Conservation (phyloP, 2,888 invertebrate genomes). For the Liposcelis brunnea region DNA sequence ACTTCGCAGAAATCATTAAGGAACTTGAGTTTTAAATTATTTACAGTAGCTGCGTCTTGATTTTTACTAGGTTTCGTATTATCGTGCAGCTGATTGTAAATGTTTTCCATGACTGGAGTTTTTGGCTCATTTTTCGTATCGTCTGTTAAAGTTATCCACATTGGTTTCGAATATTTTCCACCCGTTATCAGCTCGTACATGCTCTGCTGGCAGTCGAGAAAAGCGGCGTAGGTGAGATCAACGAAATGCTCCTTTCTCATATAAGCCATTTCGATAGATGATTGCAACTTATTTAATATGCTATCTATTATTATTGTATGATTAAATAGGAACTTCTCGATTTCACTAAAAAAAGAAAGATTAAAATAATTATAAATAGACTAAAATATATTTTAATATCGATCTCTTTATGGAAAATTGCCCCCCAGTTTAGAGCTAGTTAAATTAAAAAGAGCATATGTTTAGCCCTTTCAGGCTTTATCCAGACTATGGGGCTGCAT, state of each 20-base stretch:
- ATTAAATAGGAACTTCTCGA: conserved; percentile 60
- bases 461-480: too few species aligned
- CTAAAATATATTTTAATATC: not conserved
- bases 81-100: too few species aligned
- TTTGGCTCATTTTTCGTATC: not conserved
- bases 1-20: conserved; percentile 21
- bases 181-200: not conserved
- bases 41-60: not conserved
- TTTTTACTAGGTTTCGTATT: not conserved
- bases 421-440: too few species aligned
- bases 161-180: not conserved
- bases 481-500: too few species aligned
- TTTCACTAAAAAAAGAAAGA: conserved; percentile 30
- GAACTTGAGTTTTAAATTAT: not conserved
- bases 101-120: not conserved
- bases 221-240: not conserved
- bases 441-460: too few species aligned
- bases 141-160: not conserved
- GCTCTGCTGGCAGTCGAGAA: not conserved
- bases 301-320: conserved; percentile 60
- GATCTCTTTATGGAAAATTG: too few species aligned
- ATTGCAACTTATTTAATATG: conserved; percentile 49
- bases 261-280: conserved; percentile 48
- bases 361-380: conserved; percentile 3
- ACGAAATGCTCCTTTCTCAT: conserved; percentile 24